These are phyloP conservation scores for Oenanthe melanoleuca DNA, from an alignment of 2,113 vertebrate genomes.

Conservation along the genomic window DNA sequence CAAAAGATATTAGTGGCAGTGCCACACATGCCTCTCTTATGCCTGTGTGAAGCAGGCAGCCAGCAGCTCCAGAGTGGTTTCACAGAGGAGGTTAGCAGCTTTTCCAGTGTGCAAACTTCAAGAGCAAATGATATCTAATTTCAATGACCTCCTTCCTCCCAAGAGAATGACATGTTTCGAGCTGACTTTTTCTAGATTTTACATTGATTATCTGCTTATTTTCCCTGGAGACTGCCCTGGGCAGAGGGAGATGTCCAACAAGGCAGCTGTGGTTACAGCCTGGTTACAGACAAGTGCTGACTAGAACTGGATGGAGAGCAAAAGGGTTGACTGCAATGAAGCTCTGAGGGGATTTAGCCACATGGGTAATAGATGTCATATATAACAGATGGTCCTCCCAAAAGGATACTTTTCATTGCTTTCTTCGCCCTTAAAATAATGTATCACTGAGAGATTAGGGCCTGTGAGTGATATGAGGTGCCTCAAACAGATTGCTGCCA, in stretches of 20 bases:
- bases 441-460: not conserved
- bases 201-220: not conserved
- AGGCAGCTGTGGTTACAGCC: not conserved
- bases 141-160: not conserved
- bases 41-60: not conserved
- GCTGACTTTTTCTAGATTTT: not conserved
- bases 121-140: not conserved
- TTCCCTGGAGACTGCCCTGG: not conserved
- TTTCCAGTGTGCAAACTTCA: not conserved
- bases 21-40: not conserved
- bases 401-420: not conserved
- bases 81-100: not conserved
- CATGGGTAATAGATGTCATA: not conserved
- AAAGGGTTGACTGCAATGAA: not conserved
- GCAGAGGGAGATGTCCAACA: not conserved
- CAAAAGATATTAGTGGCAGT: not conserved
- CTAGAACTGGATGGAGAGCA: not conserved
- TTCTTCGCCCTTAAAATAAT: not conserved
- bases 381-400: not conserved
- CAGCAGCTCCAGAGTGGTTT: constrained; percentile 24
- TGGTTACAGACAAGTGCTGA: not conserved
- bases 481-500: not conserved
- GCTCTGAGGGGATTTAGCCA: not conserved
- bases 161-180: not conserved
- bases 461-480: not conserved